Percentiles rank a stretch among this genome's conserved stretches.
phyloP scores from a whole-genome alignment of 2,113 vertebrate species.

The Brevimyrus niger region DNA sequence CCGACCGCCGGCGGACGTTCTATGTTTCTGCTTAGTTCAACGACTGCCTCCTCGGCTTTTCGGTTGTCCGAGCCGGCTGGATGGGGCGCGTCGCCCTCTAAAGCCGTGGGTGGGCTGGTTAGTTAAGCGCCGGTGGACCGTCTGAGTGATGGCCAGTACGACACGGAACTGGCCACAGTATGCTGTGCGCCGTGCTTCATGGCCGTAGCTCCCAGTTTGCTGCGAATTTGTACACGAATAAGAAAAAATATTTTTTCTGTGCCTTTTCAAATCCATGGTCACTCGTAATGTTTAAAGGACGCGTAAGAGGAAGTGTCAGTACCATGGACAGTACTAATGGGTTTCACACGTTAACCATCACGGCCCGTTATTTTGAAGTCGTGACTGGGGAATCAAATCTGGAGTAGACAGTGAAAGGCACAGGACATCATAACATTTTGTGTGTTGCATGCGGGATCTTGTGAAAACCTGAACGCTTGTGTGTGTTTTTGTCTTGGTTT shows the following conservation, averaged over 20 bases:
- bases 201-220: not conserved
- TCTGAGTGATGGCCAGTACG: not conserved
- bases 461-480: not conserved
- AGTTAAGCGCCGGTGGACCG: not conserved
- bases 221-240: not conserved
- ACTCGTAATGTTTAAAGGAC: not conserved
- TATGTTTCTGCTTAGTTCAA: not conserved
- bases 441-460: not conserved
- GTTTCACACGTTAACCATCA: not conserved
- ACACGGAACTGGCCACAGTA: not conserved
- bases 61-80: not conserved
- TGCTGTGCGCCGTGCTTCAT: not conserved
- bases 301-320: not conserved
- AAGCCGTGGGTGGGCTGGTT: not conserved
- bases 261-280: not conserved
- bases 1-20: not conserved
- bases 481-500: not conserved
- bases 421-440: not conserved
- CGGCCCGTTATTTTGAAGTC: not conserved
- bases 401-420: not conserved
- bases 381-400: not conserved
- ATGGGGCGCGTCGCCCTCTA: not conserved
- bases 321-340: slow-evolving; percentile 14
- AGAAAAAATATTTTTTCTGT: not conserved
- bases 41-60: not conserved